Conservation (phyloP, 2,113 vertebrate genomes). For the Tetrao urogallus region DNA sequence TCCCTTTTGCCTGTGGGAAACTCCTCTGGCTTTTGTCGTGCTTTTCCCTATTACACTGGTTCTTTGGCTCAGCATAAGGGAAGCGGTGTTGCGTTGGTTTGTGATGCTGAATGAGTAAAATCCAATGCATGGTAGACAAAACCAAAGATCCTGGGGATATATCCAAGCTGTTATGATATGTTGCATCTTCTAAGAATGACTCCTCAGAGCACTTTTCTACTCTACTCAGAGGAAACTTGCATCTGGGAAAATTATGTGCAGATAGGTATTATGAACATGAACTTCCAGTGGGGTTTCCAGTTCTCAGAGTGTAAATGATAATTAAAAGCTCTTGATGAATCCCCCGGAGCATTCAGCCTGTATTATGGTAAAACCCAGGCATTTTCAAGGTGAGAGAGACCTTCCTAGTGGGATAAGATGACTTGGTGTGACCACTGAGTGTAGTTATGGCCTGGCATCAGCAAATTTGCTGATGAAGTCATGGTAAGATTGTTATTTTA, state of each 20-base stretch:
- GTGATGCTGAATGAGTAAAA: neutral
- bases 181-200: neutral
- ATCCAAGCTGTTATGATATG: neutral
- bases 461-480: slow-evolving; percentile 58
- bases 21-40: neutral
- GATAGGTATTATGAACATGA: neutral
- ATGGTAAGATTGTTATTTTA: slow-evolving; percentile 43
- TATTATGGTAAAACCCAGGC: neutral
- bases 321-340: neutral
- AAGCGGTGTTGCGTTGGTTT: neutral
- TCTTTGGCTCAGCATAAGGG: neutral
- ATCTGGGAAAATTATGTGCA: neutral
- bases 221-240: neutral
- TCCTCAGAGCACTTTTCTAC: neutral
- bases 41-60: neutral
- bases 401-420: neutral
- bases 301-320: neutral
- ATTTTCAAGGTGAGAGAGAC: slow-evolving; percentile 42
- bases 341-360: neutral
- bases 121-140: neutral
- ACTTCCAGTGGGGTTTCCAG: neutral
- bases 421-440: slow-evolving; percentile 10
- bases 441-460: slow-evolving; percentile 23
- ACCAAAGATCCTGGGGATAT: neutral
- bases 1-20: neutral